Conservation (phyloP, 2,113 vertebrate species). For the Alexandromys fortis region DNA sequence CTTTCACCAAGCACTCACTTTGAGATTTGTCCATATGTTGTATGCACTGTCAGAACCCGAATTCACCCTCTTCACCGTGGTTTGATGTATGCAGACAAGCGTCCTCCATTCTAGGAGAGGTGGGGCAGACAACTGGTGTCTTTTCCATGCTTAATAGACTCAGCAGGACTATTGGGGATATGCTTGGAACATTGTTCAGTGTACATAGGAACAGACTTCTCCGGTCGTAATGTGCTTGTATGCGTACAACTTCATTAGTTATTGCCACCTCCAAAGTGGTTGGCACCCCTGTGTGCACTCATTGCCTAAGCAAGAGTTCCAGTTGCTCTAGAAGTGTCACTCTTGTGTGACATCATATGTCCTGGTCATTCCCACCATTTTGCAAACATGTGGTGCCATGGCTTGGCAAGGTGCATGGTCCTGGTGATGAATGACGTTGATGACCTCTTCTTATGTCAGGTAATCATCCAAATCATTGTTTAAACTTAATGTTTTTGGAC, state of each 20-base stretch:
- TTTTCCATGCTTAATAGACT: neutral
- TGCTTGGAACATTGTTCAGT: neutral
- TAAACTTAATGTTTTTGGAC: constrained; percentile 8
- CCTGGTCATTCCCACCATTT: neutral
- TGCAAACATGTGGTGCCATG: neutral
- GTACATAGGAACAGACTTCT: neutral
- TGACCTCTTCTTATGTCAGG: neutral
- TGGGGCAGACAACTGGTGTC: neutral
- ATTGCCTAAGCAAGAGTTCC: neutral
- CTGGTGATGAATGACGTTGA: neutral
- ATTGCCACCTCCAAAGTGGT: neutral
- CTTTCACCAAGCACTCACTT: neutral
- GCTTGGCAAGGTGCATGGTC: neutral
- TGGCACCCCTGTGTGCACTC: neutral
- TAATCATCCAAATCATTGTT: neutral
- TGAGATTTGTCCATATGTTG: neutral
- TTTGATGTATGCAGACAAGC: neutral
- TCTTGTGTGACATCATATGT: neutral
- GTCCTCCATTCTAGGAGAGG: neutral
- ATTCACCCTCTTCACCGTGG: neutral
- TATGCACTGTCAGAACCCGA: neutral
- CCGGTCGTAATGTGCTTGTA: neutral
- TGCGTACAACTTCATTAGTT: neutral
- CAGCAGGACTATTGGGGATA: neutral
- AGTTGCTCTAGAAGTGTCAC: neutral